A percentile compares a stretch with the other conserved stretches of the same genome.
These are phyloP conservation scores for Lasius fuliginosus DNA, from an alignment of 2,888 invertebrate species.

Conservation along the genomic window DNA sequence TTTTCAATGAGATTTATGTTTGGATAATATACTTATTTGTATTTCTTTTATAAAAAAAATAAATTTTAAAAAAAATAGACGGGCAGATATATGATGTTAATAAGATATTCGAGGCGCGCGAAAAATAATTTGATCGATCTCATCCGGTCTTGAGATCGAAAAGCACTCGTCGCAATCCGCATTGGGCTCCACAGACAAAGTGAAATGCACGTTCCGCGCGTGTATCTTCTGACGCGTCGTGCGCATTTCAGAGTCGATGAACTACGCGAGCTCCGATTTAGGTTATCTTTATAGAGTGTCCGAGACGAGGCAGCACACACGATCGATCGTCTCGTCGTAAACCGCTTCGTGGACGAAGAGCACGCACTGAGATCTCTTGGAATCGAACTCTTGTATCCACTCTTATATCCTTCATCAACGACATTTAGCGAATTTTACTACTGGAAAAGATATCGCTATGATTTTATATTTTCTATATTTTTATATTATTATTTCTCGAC, in stretches of 20 bases:
- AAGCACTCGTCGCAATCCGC: background rate
- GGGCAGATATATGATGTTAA: background rate
- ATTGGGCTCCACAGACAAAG: background rate
- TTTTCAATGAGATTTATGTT: background rate
- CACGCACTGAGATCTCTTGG: slow-evolving; percentile 1
- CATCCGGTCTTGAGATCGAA: background rate
- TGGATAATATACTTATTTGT: background rate
- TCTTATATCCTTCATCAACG: background rate
- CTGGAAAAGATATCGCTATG: background rate
- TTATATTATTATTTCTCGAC: background rate
- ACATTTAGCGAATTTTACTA: background rate
- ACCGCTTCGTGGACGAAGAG: background rate
- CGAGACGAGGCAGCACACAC: background rate
- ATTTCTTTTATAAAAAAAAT: background rate
- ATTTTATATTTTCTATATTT: background rate
- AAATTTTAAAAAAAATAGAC: background rate
- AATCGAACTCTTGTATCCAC: no score
- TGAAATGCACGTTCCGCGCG: background rate
- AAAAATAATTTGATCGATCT: background rate
- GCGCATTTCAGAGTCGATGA: slow-evolving; percentile 21
- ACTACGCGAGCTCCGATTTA: slow-evolving; percentile 34
- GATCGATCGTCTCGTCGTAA: background rate
- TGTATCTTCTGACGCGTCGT: background rate
- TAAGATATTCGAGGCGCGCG: background rate
- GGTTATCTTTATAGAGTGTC: background rate